Conservation (phyloP, 2,113 vertebrate genomes). For the Muntiacus muntjak region DNA sequence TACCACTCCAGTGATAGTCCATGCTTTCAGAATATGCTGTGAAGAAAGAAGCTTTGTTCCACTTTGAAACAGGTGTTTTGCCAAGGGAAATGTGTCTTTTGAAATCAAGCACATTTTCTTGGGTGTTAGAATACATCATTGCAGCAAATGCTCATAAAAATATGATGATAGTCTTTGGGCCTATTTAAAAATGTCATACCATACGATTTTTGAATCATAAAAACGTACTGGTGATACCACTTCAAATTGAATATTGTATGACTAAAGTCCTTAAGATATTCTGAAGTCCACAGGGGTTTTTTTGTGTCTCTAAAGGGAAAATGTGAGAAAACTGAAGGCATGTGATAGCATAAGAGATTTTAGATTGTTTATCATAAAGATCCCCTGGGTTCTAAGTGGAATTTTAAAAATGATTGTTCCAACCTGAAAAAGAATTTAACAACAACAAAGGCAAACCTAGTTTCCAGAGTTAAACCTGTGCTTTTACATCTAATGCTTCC, state of each 20-base stretch:
- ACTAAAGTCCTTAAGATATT: conserved; percentile 49
- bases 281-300: conserved; percentile 33
- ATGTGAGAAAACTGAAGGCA: conserved; percentile 52
- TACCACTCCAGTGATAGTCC: background rate
- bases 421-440: conserved; percentile 36
- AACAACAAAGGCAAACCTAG: conserved; percentile 32
- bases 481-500: conserved; percentile 30
- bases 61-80: conserved; percentile 27
- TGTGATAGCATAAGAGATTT: conserved; percentile 11
- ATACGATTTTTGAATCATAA: conserved; percentile 62
- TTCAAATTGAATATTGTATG: conserved; percentile 55
- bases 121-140: conserved; percentile 4
- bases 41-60: background rate
- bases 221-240: conserved; percentile 51
- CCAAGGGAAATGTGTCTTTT: conserved; percentile 37
- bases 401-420: conserved; percentile 37
- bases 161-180: conserved; percentile 36
- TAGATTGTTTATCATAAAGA: conserved; percentile 57
- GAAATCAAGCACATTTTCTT: conserved; percentile 48
- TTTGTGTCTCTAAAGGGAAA: conserved; percentile 44
- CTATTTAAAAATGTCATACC: conserved; percentile 55
- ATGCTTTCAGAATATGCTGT: background rate
- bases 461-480: conserved; percentile 18
- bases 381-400: conserved; percentile 50
- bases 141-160: conserved; percentile 58